Conservation (phyloP, 2,113 vertebrate genomes). For the Camelus bactrianus region DNA sequence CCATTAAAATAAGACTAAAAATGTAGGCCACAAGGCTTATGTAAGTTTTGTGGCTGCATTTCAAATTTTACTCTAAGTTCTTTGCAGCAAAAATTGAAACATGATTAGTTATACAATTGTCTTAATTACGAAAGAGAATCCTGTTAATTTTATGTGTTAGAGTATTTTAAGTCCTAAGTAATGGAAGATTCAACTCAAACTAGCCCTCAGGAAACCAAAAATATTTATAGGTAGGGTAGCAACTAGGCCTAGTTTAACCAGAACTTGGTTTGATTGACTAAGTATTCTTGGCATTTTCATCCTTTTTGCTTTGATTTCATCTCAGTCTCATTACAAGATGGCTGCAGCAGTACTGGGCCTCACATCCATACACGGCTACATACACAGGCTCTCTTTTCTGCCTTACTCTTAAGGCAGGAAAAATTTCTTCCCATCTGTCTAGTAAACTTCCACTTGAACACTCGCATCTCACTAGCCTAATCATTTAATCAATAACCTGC, state of each 20-base stretch:
- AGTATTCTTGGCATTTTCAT: background rate
- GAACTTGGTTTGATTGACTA: background rate
- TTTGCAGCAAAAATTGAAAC: background rate
- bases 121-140: background rate
- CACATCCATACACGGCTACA: background rate
- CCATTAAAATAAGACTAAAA: background rate
- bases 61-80: conserved; percentile 26
- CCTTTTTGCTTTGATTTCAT: background rate
- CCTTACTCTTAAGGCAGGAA: background rate
- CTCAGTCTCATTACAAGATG: background rate
- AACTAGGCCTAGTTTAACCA: background rate
- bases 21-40: background rate
- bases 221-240: background rate
- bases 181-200: background rate
- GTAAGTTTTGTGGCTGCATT: background rate
- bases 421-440: background rate
- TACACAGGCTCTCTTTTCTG: background rate
- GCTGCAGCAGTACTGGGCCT: background rate
- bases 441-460: background rate
- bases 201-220: background rate
- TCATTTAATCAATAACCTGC: background rate
- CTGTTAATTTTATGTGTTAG: background rate
- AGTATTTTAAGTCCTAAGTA: conserved; percentile 44
- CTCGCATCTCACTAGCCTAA: background rate
- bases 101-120: background rate